Base-by-base conservation (phyloP, 2,113 vertebrate species). In the Ascaphus truei region DNA sequence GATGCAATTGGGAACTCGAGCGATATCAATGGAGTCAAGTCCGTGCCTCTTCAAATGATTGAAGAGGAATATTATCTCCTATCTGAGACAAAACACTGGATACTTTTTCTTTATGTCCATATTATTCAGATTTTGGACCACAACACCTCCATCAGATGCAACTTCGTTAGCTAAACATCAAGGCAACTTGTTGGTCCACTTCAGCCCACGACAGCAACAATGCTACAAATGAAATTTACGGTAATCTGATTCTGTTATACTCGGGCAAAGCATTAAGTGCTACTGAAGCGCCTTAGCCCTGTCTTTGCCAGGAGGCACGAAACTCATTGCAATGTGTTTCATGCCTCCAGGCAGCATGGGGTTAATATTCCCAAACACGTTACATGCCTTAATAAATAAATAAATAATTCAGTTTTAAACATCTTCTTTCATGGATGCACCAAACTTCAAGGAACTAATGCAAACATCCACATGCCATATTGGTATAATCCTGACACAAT, bases 321-420 rank as follows among this genome's bases (percentile, higher is more conserved):
- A 8, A 56, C 8, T n/a, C n/a, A n/a, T n/a, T n/a, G n/a, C n/a
- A 9, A n/a, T 10, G 6, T 27, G 15, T 27, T 29, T n/a, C 33
- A 36, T 9, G 30, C 12, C 30, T 13, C 4, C n/a, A 3, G 2
- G 10, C 52, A 43, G 7, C 12, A 20, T 39, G 30, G 4, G 4
- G n/a, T 20, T 18, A 41, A 4, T 4, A 47, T 30, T 61, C 15
- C 25, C 12, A 45, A 45, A 43, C 5, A 36, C 15, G 16, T 33
- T 16, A 47, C 29, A 63, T 43, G 26, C 15, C 7, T 2, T 48
- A 68, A 59, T 68, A 71, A 71, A 71, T 61, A 61, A 71, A 71
- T 71, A 71, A 71, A 71, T 71, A 71, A 2, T 31, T 31, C 29
- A 31, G 15, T 34, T 22, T 8, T 33, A 45, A 45, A 18, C 9